Evolutionary conservation across 2,113 vertebrate species (phyloP).

Genomic region (Anhinga rufa): DNA sequence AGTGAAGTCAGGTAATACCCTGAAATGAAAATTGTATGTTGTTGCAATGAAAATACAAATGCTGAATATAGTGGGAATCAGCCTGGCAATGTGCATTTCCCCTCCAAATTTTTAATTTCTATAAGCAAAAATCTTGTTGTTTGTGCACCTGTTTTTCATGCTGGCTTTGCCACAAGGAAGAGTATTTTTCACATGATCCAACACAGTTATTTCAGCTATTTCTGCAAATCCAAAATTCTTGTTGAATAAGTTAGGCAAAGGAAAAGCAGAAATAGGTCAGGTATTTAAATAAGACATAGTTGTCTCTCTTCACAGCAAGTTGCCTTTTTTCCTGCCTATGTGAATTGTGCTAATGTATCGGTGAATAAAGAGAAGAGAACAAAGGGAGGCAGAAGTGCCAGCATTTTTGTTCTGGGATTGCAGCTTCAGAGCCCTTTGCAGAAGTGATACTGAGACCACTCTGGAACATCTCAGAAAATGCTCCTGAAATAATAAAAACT

Average conservation of each 20-base stretch:
- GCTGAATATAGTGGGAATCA: not conserved
- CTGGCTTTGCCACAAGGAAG: not conserved
- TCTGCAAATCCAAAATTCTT: not conserved
- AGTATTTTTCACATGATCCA: not conserved
- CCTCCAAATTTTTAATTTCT: not conserved
- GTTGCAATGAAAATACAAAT: not conserved
- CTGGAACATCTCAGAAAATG: not conserved
- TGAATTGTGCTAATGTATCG: not conserved
- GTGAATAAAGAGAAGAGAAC: conserved; percentile 1
- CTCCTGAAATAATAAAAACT: not conserved
- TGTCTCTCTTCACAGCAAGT: conserved; percentile 36
- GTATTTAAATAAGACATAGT: conserved; percentile 1
- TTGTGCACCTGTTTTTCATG: not conserved
- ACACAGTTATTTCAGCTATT: not conserved
- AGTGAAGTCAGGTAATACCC: not conserved
- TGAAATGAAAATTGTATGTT: not conserved
- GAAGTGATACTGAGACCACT: not conserved
- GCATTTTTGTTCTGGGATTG: not conserved
- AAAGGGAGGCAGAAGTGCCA: conserved; percentile 35
- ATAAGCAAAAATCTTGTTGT: not conserved
- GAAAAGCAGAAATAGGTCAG: conserved; percentile 52
- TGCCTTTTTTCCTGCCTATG: not conserved
- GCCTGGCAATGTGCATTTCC: not conserved
- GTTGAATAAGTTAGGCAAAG: not conserved
- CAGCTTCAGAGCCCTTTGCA: conserved; percentile 14